Evolutionary conservation across 2,113 vertebrate genomes (phyloP), one percentile per base, ranked within the genome.

Genomic region (Dermatemys mawii): DNA sequence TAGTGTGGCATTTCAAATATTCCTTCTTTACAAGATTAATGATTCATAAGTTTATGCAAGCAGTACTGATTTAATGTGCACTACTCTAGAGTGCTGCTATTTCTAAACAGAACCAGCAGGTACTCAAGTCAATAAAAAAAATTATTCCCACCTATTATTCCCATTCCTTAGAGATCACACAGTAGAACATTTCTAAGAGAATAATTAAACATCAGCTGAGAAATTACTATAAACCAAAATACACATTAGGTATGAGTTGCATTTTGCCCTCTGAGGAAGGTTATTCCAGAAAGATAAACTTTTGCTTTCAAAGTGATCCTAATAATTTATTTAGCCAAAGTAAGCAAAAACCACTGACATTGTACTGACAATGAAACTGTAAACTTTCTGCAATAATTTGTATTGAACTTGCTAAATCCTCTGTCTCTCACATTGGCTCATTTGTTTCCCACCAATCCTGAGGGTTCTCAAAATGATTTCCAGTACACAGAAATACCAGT

Each of bases 381-480:
- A 91, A 92, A 90, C 50, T 90, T 91, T 81, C 79, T 95, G 87
- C 70, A 92, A 60, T 85, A 87, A 87, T 94, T 87, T 94, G 70
- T 89, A 94, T n/a, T 92, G 90, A 96, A 89, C 93, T 96, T 81
- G 44, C 86, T 29, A 54, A 95, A 94, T 88, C 87, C 50, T 81
- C 70, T 81, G 51, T 85, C 46, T 91, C 94, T 88, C 75, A 14
- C 53, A 94, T 88, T 86, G 90, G 92, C 81, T 95, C 46, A 41
- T 63, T 89, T 92, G 76, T 93, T 97, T 95, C 91, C 84, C 85
- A 90, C 93, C 88, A 67, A 79, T 93, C 87, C 84, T 94, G 78
- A 93, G 90, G 93, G 78, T 24, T 83, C 83, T 35, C 22, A 87
- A 95, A 98, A 96, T 87, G 51, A 97, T 97, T 97, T 97, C 92